Conservation (phyloP, 2,113 vertebrate species). For the Danionella cerebrum region DNA sequence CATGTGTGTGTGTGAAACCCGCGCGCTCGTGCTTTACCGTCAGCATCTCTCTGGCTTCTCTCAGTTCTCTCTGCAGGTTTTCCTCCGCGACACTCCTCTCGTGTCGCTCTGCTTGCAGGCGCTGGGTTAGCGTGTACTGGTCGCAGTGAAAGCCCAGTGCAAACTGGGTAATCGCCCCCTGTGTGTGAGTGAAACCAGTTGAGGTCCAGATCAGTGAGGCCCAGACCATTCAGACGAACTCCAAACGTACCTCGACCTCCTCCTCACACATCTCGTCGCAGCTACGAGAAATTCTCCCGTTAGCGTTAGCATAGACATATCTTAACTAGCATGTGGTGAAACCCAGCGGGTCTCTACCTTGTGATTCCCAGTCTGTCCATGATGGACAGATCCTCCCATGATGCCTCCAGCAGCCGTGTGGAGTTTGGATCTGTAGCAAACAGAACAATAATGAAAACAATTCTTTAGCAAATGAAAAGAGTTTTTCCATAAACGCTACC, state of each 20-base stretch:
- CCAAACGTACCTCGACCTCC: constrained; percentile 59
- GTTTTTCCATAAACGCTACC: too few relatives aligned
- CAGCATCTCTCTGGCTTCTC: constrained; percentile 45
- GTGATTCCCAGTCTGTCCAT: constrained; percentile 57
- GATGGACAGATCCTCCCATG: constrained; percentile 38
- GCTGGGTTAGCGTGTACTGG: constrained; percentile 57
- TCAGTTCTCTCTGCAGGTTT: constrained; percentile 60
- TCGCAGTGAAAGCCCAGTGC: constrained; percentile 63
- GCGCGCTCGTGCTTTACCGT: too few relatives aligned
- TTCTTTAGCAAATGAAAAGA: too few relatives aligned
- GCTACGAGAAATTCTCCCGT: constrained; percentile 38
- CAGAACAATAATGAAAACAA: background rate
- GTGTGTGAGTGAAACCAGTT: background rate
- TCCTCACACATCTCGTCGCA: constrained; percentile 59
- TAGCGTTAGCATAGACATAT: background rate
- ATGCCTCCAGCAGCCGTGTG: constrained; percentile 3
- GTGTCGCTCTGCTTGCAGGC: constrained; percentile 59
- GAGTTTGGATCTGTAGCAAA: constrained; percentile 7
- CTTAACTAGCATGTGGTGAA: too few relatives aligned
- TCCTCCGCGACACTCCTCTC: constrained; percentile 52
- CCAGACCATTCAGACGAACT: too few relatives aligned
- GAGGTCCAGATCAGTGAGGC: too few relatives aligned
- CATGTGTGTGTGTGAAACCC: background rate
- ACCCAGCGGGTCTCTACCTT: constrained; percentile 41
- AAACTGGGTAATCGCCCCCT: constrained; percentile 63